These are phyloP conservation scores for Mus musculus DNA, from an alignment of 2,113 vertebrate genomes.

Conservation along the genomic window DNA sequence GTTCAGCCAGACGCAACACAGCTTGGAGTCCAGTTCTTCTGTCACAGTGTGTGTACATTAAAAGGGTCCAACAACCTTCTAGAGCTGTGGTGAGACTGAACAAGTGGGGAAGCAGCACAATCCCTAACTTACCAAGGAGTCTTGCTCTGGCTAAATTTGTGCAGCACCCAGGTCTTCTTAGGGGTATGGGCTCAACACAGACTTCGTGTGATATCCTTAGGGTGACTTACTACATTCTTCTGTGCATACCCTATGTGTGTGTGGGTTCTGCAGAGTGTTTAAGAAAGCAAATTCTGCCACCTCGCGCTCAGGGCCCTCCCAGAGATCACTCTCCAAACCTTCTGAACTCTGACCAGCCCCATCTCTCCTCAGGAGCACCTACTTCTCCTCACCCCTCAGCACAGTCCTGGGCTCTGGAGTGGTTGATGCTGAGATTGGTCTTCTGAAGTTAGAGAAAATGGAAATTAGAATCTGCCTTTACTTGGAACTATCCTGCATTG, in stretches of 20 bases:
- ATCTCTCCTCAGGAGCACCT: background rate
- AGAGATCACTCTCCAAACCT: background rate
- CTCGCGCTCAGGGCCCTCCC: background rate
- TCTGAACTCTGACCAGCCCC: background rate
- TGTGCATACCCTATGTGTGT: background rate
- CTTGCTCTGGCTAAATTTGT: background rate
- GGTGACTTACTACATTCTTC: background rate
- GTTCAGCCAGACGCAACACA: accelerated
- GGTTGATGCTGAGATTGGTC: background rate
- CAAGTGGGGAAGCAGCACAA: accelerated
- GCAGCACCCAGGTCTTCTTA: background rate
- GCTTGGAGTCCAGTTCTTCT: accelerated
- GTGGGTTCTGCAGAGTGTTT: background rate
- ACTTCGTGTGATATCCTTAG: no score
- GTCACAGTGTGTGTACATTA: background rate
- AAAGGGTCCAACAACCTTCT: background rate
- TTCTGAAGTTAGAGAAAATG: background rate
- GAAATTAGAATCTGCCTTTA: no score
- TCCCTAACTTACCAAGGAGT: background rate
- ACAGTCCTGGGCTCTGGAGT: background rate
- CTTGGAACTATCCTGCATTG: background rate
- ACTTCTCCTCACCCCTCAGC: background rate
- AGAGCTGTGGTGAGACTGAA: background rate
- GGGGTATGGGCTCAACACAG: background rate
- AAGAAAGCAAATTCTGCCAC: background rate